Base-by-base conservation (phyloP, 2,888 invertebrate genomes). In the Phorcus lineatus region DNA sequence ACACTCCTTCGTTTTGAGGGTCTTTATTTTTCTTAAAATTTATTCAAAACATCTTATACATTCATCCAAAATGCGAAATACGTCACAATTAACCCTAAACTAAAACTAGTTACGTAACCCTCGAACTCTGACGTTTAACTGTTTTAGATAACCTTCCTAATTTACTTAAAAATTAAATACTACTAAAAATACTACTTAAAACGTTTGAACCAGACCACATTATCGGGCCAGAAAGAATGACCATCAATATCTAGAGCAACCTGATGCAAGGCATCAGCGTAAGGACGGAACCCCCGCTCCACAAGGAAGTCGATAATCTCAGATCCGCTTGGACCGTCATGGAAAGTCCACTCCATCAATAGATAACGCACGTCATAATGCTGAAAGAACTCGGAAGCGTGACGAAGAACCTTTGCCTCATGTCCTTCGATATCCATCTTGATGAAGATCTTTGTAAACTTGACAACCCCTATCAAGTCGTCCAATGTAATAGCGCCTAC, bases 371-470 rank as follows among this genome's bases (percentile, higher is more conserved):
- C 88, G 80, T 90, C 85, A 3, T 85, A 82, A 4, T 79, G 53
- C 80, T 88, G 85, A 57, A 90, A 86, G 74, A 90, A 89, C 13
- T 79, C 55, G 6, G 77, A 80, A 0, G 82, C 86, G 53, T 85
- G 85, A 13, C 79, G 80, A n/a, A 90, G 66, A 6, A 85, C 87
- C 67, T 83, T 85, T 24, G 83, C 80, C 67, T 90, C 90, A 28
- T 85, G 82, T 9, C 89, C 89, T 79, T 90, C 90, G 24, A 89
- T 87, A 80, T 90, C 90, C 82, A 90, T 86, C 82, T 90, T 90
- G 2, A 90, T 83, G 70, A 89, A 87, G 19, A 89, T 84, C 17
- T 84, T 82, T 17, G 80, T 79, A 3, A 81, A 36, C 54, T 78
- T 79, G 11, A 88, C 78, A 4, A 86, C 57, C 6, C 77, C 80